Percentiles rank a stretch among this genome's conserved stretches.
These are phyloP conservation scores for Melipona bicolor DNA, from an alignment of 2,888 invertebrate genomes.

Conservation along the genomic window DNA sequence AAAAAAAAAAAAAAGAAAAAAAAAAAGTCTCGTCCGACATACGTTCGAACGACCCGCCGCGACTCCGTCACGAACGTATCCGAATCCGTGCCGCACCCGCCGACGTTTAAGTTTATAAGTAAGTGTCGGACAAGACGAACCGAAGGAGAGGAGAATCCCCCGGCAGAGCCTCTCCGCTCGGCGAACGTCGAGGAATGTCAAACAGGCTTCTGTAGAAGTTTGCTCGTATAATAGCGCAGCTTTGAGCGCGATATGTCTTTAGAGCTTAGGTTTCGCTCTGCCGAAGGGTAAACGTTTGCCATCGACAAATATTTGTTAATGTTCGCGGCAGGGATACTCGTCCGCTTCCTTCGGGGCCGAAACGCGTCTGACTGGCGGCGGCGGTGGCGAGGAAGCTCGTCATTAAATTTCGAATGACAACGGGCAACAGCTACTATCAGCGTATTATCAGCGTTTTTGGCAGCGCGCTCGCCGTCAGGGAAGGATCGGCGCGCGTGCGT, in stretches of 20 bases:
- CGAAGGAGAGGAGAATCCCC: background rate
- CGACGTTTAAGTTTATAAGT: too few species aligned
- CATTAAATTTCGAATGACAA: slow-evolving; percentile 48
- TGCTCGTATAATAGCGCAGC: slow-evolving; percentile 54
- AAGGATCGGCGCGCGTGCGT: slow-evolving; percentile 39
- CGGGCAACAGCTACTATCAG: background rate
- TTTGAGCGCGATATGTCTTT: slow-evolving; percentile 60
- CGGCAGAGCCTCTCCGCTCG: slow-evolving; percentile 3
- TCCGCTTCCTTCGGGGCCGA: slow-evolving; percentile 27
- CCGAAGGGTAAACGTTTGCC: slow-evolving; percentile 58
- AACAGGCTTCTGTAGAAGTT: slow-evolving; percentile 45
- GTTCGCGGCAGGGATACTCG: slow-evolving; percentile 51
- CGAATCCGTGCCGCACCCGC: background rate
- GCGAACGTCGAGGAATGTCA: slow-evolving; percentile 39
- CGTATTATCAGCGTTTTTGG: slow-evolving; percentile 4
- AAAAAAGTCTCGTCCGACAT: too few species aligned
- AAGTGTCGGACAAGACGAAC: background rate
- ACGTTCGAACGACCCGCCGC: slow-evolving; percentile 23
- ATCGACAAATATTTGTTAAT: slow-evolving; percentile 56
- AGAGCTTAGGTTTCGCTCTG: slow-evolving; percentile 59
- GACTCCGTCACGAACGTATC: background rate
- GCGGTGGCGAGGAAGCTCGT: background rate
- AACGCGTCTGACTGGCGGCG: slow-evolving; percentile 17
- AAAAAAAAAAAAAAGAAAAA: too few species aligned
- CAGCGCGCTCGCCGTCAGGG: background rate